Evolutionary conservation across 2,113 vertebrate genomes (phyloP).

Genomic region (Leptodactylus fuscus): DNA sequence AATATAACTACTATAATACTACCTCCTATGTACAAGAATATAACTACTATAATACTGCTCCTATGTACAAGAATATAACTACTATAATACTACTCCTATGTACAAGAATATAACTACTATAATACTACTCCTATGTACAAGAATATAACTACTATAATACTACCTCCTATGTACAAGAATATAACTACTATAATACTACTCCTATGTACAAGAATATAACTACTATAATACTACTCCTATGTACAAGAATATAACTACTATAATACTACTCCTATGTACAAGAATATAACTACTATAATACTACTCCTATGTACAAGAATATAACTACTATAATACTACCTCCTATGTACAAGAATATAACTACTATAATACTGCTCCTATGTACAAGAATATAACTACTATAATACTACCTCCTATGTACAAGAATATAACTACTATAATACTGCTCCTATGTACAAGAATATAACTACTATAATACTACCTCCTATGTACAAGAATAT

Average conservation of each 20-base stretch:
- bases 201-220: no score
- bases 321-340: slow-evolving; percentile 11
- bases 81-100: background rate
- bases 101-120: slow-evolving; percentile 7
- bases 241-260: background rate
- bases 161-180: background rate
- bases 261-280: background rate
- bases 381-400: slow-evolving; percentile 6
- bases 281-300: background rate
- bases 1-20: slow-evolving; percentile 12
- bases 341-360: background rate
- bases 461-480: slow-evolving; percentile 2
- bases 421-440: slow-evolving; percentile 8
- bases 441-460: background rate
- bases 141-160: background rate
- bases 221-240: no score
- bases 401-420: background rate
- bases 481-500: background rate
- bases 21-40: background rate
- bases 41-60: background rate
- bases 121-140: no score
- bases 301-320: background rate
- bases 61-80: slow-evolving; percentile 1
- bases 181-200: background rate
- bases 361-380: background rate